Evolutionary conservation across 2,888 invertebrate genomes (phyloP).

Genomic region (Leucophora obtusa): DNA sequence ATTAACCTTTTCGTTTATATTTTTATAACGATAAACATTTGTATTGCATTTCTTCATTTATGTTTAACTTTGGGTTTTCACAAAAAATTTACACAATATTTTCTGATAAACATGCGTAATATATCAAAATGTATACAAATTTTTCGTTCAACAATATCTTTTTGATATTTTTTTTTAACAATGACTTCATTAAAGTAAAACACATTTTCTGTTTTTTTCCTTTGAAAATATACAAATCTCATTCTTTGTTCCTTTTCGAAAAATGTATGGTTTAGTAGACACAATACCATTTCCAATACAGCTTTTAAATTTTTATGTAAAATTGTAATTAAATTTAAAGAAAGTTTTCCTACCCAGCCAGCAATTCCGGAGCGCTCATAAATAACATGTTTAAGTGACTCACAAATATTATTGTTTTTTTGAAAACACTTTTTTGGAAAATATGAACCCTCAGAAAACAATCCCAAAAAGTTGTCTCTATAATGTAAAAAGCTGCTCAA

Average conservation of each 20-base stretch:
- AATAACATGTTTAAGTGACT: too few species aligned
- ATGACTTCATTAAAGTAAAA: slow-evolving; percentile 1
- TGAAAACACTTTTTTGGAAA: too few species aligned
- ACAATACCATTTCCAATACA: neutral
- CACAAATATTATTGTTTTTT: too few species aligned
- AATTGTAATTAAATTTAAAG: neutral
- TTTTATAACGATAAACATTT: slow-evolving; percentile 18
- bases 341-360: too few species aligned
- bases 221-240: neutral
- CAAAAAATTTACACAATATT: slow-evolving; percentile 9
- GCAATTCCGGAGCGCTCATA: too few species aligned
- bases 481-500: too few species aligned
- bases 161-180: neutral
- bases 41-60: slow-evolving; percentile 21
- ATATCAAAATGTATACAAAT: neutral
- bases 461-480: too few species aligned
- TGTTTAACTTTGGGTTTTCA: slow-evolving; percentile 13
- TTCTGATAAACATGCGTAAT: slow-evolving; percentile 20
- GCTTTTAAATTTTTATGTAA: neutral
- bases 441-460: too few species aligned
- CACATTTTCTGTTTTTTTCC: neutral
- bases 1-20: slow-evolving; percentile 22
- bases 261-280: slow-evolving; percentile 1
- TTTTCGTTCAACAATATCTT: neutral
- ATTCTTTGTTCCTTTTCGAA: neutral